These are phyloP conservation scores for Gerosis bhagava DNA, from an alignment of 2,888 invertebrate species.

Conservation along the genomic window DNA sequence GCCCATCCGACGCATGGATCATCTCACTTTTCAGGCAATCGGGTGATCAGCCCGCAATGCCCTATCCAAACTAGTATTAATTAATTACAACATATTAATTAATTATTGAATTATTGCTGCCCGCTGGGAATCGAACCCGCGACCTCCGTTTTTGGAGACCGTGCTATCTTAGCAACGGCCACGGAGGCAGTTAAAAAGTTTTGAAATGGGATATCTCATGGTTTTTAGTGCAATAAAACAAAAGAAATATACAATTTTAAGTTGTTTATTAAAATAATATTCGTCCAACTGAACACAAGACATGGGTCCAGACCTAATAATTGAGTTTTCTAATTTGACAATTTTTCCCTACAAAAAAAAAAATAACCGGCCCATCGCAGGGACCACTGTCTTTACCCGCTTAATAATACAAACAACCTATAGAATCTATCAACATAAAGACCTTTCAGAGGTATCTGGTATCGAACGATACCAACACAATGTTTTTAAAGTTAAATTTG, in stretches of 20 bases:
- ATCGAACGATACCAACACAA: conserved; percentile 40
- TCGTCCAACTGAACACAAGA: conserved; percentile 81
- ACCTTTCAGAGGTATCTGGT: conserved; percentile 57
- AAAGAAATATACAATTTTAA: conserved; percentile 64
- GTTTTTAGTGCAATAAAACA: conserved; percentile 46
- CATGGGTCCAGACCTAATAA: conserved; percentile 76
- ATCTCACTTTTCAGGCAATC: no score
- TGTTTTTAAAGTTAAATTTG: conserved; percentile 61
- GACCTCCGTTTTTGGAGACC: no score
- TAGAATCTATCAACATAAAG: conserved; percentile 80
- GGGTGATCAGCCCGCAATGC: no score
- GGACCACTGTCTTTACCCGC: conserved; percentile 68
- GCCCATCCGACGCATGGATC: no score
- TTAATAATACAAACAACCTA: conserved; percentile 81
- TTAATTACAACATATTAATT: no score
- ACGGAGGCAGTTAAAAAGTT: no score
- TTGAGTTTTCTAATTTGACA: conserved; percentile 77
- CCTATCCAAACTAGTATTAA: no score
- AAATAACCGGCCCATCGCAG: conserved; percentile 48
- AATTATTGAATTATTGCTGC: no score
- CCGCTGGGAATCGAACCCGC: no score
- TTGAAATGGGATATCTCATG: no score
- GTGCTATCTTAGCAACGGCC: no score
- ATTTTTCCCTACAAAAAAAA: conserved; percentile 62
- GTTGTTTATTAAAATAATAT: conserved; percentile 82